Percentiles rank a stretch among this genome's conserved stretches.
phyloP scores from a whole-genome alignment of 1,140 invertebrate genomes.

The Steinernema khuongi region DNA sequence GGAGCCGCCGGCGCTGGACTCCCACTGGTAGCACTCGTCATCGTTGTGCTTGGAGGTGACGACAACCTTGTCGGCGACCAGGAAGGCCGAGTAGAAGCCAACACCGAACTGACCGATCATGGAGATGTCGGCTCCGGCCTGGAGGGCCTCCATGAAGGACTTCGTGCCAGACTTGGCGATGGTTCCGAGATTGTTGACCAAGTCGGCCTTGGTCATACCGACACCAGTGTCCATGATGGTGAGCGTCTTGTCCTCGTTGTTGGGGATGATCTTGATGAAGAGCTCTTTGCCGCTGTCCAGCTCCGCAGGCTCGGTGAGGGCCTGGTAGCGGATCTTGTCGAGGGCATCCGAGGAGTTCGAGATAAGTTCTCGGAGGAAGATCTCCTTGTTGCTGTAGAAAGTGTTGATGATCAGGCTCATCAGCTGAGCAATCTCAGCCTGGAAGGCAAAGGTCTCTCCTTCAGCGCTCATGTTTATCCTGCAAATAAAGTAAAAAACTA shows the following conservation, averaged over 20 bases:
- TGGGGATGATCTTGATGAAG: constrained; percentile 81
- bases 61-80: constrained; percentile 87
- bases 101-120: constrained; percentile 98
- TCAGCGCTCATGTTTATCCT: constrained; percentile 48
- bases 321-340: constrained; percentile 74
- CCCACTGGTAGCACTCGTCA: constrained; percentile 85
- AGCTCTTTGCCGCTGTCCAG: constrained; percentile 82
- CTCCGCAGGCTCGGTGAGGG: constrained; percentile 76
- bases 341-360: constrained; percentile 78
- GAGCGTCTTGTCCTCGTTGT: constrained; percentile 79
- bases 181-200: constrained; percentile 89
- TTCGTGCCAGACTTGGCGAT: constrained; percentile 93
- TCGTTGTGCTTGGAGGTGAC: constrained; percentile 92
- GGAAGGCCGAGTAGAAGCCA: constrained; percentile 89
- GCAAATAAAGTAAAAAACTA: no score
- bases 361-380: constrained; percentile 93
- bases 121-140: constrained; percentile 85
- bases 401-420: constrained; percentile 99
- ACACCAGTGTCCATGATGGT: constrained; percentile 88
- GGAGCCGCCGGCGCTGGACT: constrained; percentile 83
- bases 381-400: constrained; percentile 99
- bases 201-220: constrained; percentile 87
- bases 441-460: constrained; percentile 71
- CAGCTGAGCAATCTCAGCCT: constrained; percentile 89
- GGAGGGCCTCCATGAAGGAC: constrained; percentile 89